Evolutionary conservation across 2,113 vertebrate genomes (phyloP), one percentile per base, ranked within the genome.

Genomic region (Raja brachyura): DNA sequence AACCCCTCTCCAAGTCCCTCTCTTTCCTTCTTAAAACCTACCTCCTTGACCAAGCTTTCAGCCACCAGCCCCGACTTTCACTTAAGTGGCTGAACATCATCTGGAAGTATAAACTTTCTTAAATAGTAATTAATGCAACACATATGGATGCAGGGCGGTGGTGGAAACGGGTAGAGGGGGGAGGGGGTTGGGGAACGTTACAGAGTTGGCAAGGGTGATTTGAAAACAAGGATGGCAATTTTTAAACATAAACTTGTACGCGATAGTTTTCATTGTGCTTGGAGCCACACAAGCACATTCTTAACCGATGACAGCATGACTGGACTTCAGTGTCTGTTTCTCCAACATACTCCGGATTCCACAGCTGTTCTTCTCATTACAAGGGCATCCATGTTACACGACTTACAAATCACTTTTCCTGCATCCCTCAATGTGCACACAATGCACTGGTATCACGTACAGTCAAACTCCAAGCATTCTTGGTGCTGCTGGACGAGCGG

Each of bases 301-400:
- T 73, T 92, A 73, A 73, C 22, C 68, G 66, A 92, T 92, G 90
- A 92, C 66, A 92, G 33, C 39, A 92, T 92, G 33, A 54, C 90
- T 73, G 39, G 39, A 9, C 20, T 74, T 68, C 70, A 68, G 9
- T 25, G 66, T 48, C 90, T 92, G 68, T 39, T 92, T 48, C 39
- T 73, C 31, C 22, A 92, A 73, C 31, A 73, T 70, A 70, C 22
- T 73, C 73, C 20, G 31, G 33, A 54, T 92, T 48, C 90, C 90
- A 92, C 90, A 92, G 90, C 90, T 92, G 90, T 11, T 74, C 11
- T 13, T 92, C 68, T 28, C 33, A 73, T 73, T 92, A 73, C 48
- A 92, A 31, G 20, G 39, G 63, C 14, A 31, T 11, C 66, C 39
- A 5, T 48, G 33, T 2, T 11, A 48, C 33, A 39, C 4, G 14